These are phyloP conservation scores for Hylia prasina DNA, from an alignment of 2,113 vertebrate genomes.

Conservation along the genomic window DNA sequence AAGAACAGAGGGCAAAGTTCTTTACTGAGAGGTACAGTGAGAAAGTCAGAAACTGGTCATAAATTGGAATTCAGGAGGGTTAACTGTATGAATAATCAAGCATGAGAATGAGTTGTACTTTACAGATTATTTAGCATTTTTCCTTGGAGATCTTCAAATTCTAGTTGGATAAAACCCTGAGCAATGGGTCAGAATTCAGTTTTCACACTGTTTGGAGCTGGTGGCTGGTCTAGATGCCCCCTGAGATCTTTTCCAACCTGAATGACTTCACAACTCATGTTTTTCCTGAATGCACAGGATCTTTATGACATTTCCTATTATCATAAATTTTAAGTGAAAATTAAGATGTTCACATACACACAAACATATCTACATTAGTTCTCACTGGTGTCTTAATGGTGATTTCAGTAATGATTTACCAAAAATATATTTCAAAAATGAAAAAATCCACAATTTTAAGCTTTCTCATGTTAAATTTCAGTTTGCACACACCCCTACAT, in stretches of 20 bases:
- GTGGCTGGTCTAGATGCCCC: not conserved
- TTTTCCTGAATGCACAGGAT: not conserved
- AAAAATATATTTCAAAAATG: not conserved
- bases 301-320: not conserved
- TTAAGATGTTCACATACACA: not conserved
- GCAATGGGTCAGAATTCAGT: not conserved
- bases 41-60: not conserved
- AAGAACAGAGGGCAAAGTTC: not conserved
- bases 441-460: not conserved
- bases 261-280: not conserved
- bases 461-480: not conserved
- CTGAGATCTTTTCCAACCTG: not conserved
- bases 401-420: not conserved
- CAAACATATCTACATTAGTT: not conserved
- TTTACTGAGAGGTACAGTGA: not conserved
- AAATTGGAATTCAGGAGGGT: not conserved
- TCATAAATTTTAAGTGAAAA: not conserved
- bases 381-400: not conserved
- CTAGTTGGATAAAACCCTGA: not conserved
- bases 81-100: not conserved
- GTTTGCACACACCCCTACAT: not conserved
- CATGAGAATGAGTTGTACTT: not conserved
- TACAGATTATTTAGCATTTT: not conserved
- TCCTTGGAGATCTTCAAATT: not conserved
- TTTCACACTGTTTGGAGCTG: not conserved